A percentile compares a stretch with the other conserved stretches of the same genome.
phyloP scores from a whole-genome alignment of 2,888 invertebrate genomes.

The Glyphotaelius pellucidus region DNA sequence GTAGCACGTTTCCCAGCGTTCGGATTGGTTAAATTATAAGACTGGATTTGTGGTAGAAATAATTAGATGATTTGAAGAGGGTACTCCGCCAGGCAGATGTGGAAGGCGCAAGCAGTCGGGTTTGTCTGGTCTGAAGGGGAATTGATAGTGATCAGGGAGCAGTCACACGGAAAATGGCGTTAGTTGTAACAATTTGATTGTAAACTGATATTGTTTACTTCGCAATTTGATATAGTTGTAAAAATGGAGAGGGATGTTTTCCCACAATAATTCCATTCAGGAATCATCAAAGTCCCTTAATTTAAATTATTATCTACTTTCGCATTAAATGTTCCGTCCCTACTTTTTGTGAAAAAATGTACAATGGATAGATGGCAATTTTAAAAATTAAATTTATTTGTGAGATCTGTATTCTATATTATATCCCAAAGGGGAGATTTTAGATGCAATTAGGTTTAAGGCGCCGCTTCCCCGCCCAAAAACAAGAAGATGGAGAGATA shows the following conservation, averaged over 20 bases:
- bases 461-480: too few relatives aligned
- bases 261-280: slow-evolving; percentile 47
- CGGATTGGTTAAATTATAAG: slow-evolving; percentile 23
- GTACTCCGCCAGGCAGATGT: slow-evolving; percentile 56
- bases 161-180: slow-evolving; percentile 58
- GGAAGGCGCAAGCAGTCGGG: slow-evolving; percentile 24
- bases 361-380: not conserved
- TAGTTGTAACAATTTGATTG: slow-evolving; percentile 51
- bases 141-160: slow-evolving; percentile 60
- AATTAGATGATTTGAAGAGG: not conserved
- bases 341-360: not conserved
- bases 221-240: slow-evolving; percentile 62
- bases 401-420: too few relatives aligned
- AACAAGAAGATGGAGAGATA: too few relatives aligned
- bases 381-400: not conserved
- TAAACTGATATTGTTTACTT: slow-evolving; percentile 54
- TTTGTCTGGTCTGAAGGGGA: slow-evolving; percentile 30
- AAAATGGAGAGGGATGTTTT: slow-evolving; percentile 52
- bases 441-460: too few relatives aligned
- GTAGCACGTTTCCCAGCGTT: not conserved
- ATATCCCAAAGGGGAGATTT: too few relatives aligned
- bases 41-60: slow-evolving; percentile 11
- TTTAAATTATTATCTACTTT: not conserved
- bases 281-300: not conserved
- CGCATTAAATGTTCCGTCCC: not conserved